Percentiles rank a stretch among this genome's conserved stretches.
Evolutionary conservation across 2,888 invertebrate species (phyloP).

Genomic region (Leptopterna dolabrata): DNA sequence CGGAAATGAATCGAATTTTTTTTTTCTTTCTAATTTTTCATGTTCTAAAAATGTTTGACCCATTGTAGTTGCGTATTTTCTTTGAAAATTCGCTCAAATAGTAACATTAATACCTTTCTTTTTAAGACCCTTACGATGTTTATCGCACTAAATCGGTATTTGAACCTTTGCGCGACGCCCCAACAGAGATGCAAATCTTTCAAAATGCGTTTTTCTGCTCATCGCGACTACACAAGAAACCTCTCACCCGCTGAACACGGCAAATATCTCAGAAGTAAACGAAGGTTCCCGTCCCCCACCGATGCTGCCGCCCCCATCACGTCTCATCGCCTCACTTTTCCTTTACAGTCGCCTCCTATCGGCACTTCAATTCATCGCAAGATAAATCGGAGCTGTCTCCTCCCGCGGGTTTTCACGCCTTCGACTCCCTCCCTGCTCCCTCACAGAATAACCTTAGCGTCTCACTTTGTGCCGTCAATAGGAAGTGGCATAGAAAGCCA

Average conservation of each 20-base stretch:
- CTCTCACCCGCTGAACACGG: neutral
- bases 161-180: too few relatives aligned
- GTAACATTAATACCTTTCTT: too few relatives aligned
- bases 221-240: neutral
- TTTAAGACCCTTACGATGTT: too few relatives aligned
- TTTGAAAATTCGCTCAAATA: too few relatives aligned
- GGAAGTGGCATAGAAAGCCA: neutral
- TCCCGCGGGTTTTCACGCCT: neutral
- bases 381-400: slow-evolving; percentile 32
- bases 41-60: too few relatives aligned
- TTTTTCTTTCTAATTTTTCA: too few relatives aligned
- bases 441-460: neutral
- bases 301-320: neutral
- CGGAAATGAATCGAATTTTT: too few relatives aligned
- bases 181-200: neutral
- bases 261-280: neutral
- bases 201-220: neutral
- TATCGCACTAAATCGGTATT: too few relatives aligned
- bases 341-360: slow-evolving; percentile 13
- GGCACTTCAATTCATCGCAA: slow-evolving; percentile 36
- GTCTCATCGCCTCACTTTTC: neutral
- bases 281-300: neutral
- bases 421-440: neutral
- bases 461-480: neutral
- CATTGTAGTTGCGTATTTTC: too few relatives aligned